phyloP scores from a whole-genome alignment of 1,140 invertebrate genomes.

The Aradophagus sp. region DNA sequence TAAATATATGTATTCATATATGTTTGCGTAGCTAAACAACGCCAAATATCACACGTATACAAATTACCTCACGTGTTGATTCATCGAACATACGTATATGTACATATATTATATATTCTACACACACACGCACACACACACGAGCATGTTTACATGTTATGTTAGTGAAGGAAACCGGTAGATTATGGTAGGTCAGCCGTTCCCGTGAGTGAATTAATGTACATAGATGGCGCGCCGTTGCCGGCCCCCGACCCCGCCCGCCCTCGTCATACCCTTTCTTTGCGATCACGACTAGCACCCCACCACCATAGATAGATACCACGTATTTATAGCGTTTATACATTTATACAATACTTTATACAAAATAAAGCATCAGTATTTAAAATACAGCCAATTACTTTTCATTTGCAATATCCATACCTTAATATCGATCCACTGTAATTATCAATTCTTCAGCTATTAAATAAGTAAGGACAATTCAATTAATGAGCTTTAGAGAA shows the following conservation, averaged over 20 bases:
- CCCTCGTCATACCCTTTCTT: slow-evolving; percentile 73
- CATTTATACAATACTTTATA: slow-evolving; percentile 77
- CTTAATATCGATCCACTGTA: background rate
- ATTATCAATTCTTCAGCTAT: slow-evolving; percentile 1
- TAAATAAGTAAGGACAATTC: no score
- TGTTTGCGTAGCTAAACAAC: slow-evolving; percentile 64
- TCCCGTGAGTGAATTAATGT: slow-evolving; percentile 75
- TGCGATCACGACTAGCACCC: slow-evolving; percentile 76
- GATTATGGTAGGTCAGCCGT: slow-evolving; percentile 74
- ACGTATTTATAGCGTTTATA: slow-evolving; percentile 76
- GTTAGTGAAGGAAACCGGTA: slow-evolving; percentile 73
- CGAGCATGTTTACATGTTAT: slow-evolving; percentile 71
- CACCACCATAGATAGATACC: slow-evolving; percentile 76
- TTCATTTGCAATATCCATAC: slow-evolving; percentile 40
- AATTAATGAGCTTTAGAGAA: no score
- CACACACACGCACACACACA: no score
- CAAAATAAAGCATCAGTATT: slow-evolving; percentile 77
- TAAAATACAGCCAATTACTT: slow-evolving; percentile 67
- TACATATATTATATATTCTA: slow-evolving; percentile 51
- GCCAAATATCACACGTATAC: slow-evolving; percentile 62
- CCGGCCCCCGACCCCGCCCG: slow-evolving; percentile 73
- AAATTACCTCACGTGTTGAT: slow-evolving; percentile 50
- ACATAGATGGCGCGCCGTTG: slow-evolving; percentile 75
- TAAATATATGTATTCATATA: slow-evolving; percentile 66
- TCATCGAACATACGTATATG: slow-evolving; percentile 44